Evolutionary conservation across 2,888 invertebrate species (phyloP).

Genomic region (Rhagium mordax): DNA sequence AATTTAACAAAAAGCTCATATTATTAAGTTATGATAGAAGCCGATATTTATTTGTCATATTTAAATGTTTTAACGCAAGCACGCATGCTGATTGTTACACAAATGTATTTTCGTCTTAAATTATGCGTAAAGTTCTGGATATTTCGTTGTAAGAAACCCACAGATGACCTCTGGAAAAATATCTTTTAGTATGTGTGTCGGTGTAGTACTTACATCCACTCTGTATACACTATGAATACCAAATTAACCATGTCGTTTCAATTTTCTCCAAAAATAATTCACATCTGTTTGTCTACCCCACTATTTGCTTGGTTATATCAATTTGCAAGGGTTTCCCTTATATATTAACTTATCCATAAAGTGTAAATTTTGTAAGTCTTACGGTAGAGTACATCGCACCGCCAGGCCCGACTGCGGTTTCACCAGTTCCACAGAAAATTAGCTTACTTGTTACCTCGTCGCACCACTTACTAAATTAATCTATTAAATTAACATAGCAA

Average conservation of each 20-base stretch:
- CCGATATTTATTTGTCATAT: too few relatives aligned
- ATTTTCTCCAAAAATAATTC: constrained; percentile 21
- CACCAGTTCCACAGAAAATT: constrained; percentile 64
- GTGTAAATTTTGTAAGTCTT: constrained; percentile 45
- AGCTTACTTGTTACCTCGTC: constrained; percentile 69
- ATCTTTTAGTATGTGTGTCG: too few relatives aligned
- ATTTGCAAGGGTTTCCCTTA: constrained; percentile 32
- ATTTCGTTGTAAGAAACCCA: too few relatives aligned
- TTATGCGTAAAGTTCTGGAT: too few relatives aligned
- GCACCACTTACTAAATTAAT: constrained; percentile 70
- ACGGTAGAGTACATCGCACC: constrained; percentile 28
- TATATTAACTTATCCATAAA: constrained; percentile 48
- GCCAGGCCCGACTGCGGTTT: constrained; percentile 49
- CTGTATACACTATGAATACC: neutral
- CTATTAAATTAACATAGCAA: constrained; percentile 68
- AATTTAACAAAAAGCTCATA: too few relatives aligned
- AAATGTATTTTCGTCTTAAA: too few relatives aligned
- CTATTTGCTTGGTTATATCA: constrained; percentile 23
- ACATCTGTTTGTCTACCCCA: constrained; percentile 10
- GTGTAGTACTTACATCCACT: too few relatives aligned
- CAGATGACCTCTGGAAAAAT: too few relatives aligned
- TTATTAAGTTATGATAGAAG: too few relatives aligned
- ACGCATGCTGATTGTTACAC: too few relatives aligned
- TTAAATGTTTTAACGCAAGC: too few relatives aligned
- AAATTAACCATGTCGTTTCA: constrained; percentile 7